phyloP scores from a whole-genome alignment of 2,888 invertebrate species.

The Lasiommata megera region DNA sequence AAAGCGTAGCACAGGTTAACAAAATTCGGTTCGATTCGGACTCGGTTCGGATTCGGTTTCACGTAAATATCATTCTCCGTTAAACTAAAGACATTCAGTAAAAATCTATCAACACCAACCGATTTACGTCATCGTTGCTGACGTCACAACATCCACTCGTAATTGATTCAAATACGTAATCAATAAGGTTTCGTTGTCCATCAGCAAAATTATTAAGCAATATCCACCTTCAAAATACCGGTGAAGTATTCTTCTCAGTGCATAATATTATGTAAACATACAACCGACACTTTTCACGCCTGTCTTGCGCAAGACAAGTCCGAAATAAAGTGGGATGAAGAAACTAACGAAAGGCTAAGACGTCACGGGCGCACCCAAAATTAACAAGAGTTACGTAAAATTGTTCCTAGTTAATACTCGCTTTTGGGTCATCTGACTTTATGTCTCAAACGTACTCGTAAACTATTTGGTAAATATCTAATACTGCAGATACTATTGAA shows the following conservation, averaged over 20 bases:
- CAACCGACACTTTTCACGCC: slow-evolving; percentile 8
- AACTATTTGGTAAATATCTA: neutral
- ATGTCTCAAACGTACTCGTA: slow-evolving; percentile 7
- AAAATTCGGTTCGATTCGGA: too few species aligned
- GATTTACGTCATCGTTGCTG: neutral
- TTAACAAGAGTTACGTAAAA: slow-evolving; percentile 60
- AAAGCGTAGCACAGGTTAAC: too few species aligned
- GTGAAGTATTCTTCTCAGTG: too few species aligned
- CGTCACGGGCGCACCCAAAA: slow-evolving; percentile 49
- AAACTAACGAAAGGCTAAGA: slow-evolving; percentile 49
- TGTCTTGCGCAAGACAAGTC: slow-evolving; percentile 60
- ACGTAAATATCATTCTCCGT: too few species aligned
- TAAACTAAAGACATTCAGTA: neutral
- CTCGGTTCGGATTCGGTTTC: too few species aligned
- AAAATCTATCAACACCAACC: neutral
- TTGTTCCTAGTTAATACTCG: slow-evolving; percentile 29
- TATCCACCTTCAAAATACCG: neutral
- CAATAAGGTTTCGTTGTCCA: neutral
- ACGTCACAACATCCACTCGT: neutral
- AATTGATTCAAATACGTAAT: neutral
- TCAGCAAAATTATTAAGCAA: neutral
- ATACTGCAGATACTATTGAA: neutral
- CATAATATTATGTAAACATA: neutral
- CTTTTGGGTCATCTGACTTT: slow-evolving; percentile 13
- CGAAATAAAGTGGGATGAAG: slow-evolving; percentile 59